Percentiles rank a stretch among this genome's conserved stretches.
Conservation (phyloP, 2,888 invertebrate genomes). For the Lithodes maja region DNA sequence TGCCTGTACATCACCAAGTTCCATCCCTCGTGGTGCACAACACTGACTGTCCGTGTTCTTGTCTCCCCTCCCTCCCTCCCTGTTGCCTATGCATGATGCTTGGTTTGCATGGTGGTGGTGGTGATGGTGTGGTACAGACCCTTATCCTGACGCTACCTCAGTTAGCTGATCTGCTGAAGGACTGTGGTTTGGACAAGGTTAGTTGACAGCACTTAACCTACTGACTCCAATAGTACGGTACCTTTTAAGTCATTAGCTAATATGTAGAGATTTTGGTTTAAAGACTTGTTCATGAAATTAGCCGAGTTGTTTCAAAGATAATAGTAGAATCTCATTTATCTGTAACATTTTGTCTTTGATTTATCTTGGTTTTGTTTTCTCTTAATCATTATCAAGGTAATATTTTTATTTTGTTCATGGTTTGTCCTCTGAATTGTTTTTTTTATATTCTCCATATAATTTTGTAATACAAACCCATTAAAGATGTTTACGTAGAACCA, state of each 20-base stretch:
- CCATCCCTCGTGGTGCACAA: conserved; percentile 4
- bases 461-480: no score
- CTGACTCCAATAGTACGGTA: not conserved
- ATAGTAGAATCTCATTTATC: not conserved
- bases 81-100: conserved; percentile 57
- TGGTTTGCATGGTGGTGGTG: conserved; percentile 53
- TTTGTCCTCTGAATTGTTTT: no score
- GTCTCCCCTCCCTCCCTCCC: conserved; percentile 4
- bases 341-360: not conserved
- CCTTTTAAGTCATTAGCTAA: no score
- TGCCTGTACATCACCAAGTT: not conserved
- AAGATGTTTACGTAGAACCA: no score
- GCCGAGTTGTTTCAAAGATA: not conserved
- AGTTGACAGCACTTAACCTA: conserved; percentile 23
- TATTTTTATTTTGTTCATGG: no score
- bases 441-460: no score
- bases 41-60: conserved; percentile 28
- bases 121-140: conserved; percentile 47
- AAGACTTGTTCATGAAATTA: no score
- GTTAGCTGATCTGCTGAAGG: conserved; percentile 56
- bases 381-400: no score
- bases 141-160: conserved; percentile 59
- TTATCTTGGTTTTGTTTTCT: no score
- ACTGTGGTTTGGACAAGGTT: conserved; percentile 57
- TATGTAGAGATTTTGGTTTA: no score